Base-by-base conservation (phyloP, 2,888 invertebrate species). In the Melieria crassipennis region DNA sequence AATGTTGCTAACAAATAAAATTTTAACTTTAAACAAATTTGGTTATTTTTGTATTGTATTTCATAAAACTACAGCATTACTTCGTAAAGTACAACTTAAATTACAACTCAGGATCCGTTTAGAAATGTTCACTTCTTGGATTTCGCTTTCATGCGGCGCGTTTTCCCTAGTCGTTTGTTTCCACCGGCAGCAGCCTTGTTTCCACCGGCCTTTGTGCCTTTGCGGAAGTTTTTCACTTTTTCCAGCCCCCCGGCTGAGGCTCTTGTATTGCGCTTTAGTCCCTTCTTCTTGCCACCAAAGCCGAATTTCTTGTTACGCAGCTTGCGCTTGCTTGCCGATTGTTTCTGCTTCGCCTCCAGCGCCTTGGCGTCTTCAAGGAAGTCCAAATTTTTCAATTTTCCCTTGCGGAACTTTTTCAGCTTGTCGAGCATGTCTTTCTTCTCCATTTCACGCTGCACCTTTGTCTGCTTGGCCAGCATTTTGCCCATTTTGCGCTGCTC, bases 211-310 rank as follows among this genome's bases (percentile, higher is more conserved):
- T 77, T 78, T n/a, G 73, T 48, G 5, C 76, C 81, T 0, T 80
- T 79, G 1, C 79, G 77, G 11, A 80, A 77, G 7, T 76, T 80
- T 62, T 81, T 81, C 4, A 81, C 78, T 0, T 81, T 79, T 7
- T 87, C 86, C 11, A 85, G 69, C 4, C 86, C 86, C 4, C 81
- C 85, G 0, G 87, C 77, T 0, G 96, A 97, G 0, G 94, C 91
- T 77, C 91, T 92, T 0, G 95, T 96, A 82, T 99, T 99, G 61
- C 90, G 87, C 85, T 99, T 99, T 0, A 90, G 89, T 0, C 97
- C 94, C 81, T 93, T 93, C 88, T 99, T 99, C 84, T 96, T 96
- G 0, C 98, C 98, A 48, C 99, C 98, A 87, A 94, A 97, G 0
- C 99, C 98, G 87, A 93, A 99, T 85, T 94, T 97, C 71, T 92